Base-by-base conservation (phyloP, 2,113 vertebrate genomes). In the Lanius ludovicianus region DNA sequence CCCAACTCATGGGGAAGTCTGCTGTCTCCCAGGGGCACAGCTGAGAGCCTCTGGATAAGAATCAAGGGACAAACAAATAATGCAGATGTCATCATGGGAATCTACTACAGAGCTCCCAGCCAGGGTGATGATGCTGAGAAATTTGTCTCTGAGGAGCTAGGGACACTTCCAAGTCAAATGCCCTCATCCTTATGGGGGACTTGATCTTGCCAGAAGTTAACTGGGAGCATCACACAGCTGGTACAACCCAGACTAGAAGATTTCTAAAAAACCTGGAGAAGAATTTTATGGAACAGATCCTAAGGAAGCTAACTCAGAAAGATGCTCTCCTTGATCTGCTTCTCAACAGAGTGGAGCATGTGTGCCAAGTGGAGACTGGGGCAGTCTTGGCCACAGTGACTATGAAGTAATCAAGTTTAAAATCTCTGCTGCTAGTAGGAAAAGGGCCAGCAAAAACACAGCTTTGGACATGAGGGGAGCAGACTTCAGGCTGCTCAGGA, bases 71-170 rank as follows among this genome's bases (percentile, higher is more conserved):
- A 35, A 35, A 47, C 11, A 65, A 65, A 41, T 30, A 24, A 11
- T n/a, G 30, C 9, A 23, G 19, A n/a, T 49, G 15, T 41, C n/a
- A n/a, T 47, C 0, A 0, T 64, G 23, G 41, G 28, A 74, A 28
- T 56, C 19, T 41, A 47, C 11, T 23, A 1, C 1, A 39, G 28
- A 39, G 7, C 23, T 74, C 15, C 19, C 11, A 47, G 30, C 23
- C 10, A 10, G 19, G 30, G 42, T 0, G 1, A 28, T 15, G 15
- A 10, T 56, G 9, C 19, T 56, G n/a, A 13, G 3, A 33, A 55
- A n/a, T 30, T 64, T 19, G 15, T 24, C 25, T 15, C 28, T 56
- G 19, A 65, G 69, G 28, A 41, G 2, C 19, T 49, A 15, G n/a
- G 10, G 50, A 30, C 1, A 0, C 19, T 64, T 49, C 30, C 19